Evolutionary conservation across 2,113 vertebrate genomes (phyloP).

Genomic region (Microtus ochrogaster): DNA sequence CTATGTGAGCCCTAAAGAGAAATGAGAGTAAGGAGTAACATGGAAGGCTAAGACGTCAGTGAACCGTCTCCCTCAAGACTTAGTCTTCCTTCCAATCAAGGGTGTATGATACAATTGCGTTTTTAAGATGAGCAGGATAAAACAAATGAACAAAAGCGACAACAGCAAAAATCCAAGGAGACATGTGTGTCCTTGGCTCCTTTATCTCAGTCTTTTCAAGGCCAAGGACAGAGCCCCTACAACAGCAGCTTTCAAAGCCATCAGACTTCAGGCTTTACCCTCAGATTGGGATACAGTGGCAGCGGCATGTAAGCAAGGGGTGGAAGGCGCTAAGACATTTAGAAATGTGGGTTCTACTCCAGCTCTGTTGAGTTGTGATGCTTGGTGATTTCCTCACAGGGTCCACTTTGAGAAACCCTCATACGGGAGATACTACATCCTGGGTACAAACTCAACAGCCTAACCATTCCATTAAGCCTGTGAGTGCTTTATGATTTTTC

Average conservation of each 20-base stretch:
- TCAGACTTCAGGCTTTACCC: not conserved
- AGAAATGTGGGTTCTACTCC: not conserved
- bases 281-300: not conserved
- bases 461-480: not conserved
- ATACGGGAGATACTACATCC: not conserved
- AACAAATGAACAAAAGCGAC: not conserved
- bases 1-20: not conserved
- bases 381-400: not conserved
- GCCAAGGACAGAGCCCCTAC: not conserved
- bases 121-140: slow-evolving; percentile 10
- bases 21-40: not conserved
- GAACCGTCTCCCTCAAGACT: not conserved
- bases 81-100: not conserved
- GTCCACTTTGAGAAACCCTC: not conserved
- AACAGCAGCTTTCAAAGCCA: not conserved
- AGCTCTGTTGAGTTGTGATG: not conserved
- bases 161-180: not conserved
- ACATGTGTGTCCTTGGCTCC: not conserved
- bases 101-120: not conserved
- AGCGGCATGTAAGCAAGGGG: not conserved
- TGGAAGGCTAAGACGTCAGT: not conserved
- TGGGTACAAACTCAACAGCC: not conserved
- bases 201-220: not conserved
- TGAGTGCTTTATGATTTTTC: not conserved
- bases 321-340: not conserved